These are phyloP conservation scores for Siderastrea radians DNA, from an alignment of 92 coral and sea anemone genomes.

Conservation along the genomic window DNA sequence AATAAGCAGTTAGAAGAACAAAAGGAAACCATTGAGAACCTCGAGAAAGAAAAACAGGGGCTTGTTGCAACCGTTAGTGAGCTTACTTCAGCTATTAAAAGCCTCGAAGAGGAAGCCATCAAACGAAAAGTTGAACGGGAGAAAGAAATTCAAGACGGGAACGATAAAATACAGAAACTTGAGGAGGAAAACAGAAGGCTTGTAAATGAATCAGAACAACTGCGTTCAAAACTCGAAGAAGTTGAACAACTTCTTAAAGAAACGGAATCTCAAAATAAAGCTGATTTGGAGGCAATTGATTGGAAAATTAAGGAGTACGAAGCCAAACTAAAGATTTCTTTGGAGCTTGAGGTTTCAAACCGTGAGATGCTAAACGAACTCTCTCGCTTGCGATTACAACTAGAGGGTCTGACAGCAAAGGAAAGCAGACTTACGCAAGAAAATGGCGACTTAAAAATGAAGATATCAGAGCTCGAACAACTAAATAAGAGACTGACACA, in stretches of 20 bases:
- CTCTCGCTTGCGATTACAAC: slow-evolving; percentile 41
- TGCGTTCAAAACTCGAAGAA: slow-evolving; percentile 19
- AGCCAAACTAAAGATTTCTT: slow-evolving; percentile 31
- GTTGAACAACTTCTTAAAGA: slow-evolving; percentile 34
- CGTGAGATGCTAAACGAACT: slow-evolving; percentile 52
- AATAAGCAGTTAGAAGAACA: slow-evolving; percentile 54
- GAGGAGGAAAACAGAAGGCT: slow-evolving; percentile 40
- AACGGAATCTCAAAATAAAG: slow-evolving; percentile 17
- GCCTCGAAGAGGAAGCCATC: slow-evolving; percentile 23
- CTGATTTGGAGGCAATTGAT: slow-evolving; percentile 17
- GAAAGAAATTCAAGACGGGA: slow-evolving; percentile 25
- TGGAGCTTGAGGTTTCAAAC: slow-evolving; percentile 63
- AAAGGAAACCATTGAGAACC: slow-evolving; percentile 11
- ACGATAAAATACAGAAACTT: slow-evolving; percentile 39
- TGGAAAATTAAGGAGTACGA: slow-evolving; percentile 46
- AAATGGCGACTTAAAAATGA: slow-evolving; percentile 20
- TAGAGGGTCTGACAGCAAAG: slow-evolving; percentile 34
- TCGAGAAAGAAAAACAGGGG: slow-evolving; percentile 42
- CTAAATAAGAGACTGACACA: slow-evolving; percentile 11
- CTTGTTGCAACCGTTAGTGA: slow-evolving; percentile 25
- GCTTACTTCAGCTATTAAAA: slow-evolving; percentile 30
- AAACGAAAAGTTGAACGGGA: slow-evolving; percentile 19
- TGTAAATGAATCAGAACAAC: slow-evolving; percentile 4
- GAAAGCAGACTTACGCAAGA: slow-evolving; percentile 43
- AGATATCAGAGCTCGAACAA: slow-evolving; percentile 44